Evolutionary conservation across 2,888 invertebrate genomes (phyloP).

Genomic region (Melanostoma scalare): DNA sequence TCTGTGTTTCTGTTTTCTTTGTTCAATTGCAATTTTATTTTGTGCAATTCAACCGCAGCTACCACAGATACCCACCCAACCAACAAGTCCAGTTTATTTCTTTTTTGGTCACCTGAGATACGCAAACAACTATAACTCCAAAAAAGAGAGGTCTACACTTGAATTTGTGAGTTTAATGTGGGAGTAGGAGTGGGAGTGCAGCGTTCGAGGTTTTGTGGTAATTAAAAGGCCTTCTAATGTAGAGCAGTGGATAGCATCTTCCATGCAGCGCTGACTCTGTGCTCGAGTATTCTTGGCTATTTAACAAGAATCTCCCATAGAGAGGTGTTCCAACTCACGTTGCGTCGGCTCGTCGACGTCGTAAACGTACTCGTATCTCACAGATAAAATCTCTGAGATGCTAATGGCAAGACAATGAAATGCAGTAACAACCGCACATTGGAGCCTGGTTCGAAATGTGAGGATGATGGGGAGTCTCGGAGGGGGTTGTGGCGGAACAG

Average conservation of each 20-base stretch:
- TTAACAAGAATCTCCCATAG: constrained; percentile 29
- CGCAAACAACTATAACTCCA: not conserved
- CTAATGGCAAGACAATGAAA: constrained; percentile 57
- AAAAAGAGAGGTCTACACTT: constrained; percentile 26
- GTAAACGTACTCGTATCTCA: constrained; percentile 35
- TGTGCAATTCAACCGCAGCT: constrained; percentile 42
- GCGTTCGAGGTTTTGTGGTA: constrained; percentile 43
- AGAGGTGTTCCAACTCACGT: constrained; percentile 47
- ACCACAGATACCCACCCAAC: constrained; percentile 53
- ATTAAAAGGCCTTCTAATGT: constrained; percentile 56
- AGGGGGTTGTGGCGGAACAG: constrained; percentile 42
- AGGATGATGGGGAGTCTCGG: not conserved
- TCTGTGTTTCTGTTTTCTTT: constrained; percentile 29
- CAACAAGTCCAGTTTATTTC: constrained; percentile 30
- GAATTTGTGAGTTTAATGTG: constrained; percentile 26
- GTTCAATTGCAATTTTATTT: constrained; percentile 41
- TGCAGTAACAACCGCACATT: constrained; percentile 31
- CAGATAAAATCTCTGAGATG: constrained; percentile 52
- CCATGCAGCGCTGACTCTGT: constrained; percentile 6
- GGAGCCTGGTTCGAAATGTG: constrained; percentile 16
- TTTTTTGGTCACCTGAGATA: constrained; percentile 28
- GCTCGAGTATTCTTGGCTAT: not conserved
- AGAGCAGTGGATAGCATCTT: constrained; percentile 50
- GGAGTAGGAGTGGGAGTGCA: constrained; percentile 29
- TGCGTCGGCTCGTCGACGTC: constrained; percentile 17